Base-by-base conservation (phyloP, 2,888 invertebrate species). In the Macrosoma leucophasiata region DNA sequence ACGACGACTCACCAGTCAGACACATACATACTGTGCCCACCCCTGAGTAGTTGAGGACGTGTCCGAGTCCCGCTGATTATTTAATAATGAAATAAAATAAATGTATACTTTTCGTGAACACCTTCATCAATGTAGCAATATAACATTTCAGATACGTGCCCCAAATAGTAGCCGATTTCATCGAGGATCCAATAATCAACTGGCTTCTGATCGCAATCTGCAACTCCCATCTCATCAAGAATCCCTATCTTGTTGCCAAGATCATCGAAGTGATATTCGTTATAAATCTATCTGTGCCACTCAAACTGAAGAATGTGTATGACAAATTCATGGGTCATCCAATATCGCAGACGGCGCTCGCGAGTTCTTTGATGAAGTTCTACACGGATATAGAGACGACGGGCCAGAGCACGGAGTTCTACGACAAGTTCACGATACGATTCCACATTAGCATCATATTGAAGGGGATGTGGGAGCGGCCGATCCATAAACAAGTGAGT, bases 321-420 rank as follows among this genome's bases (percentile, higher is more conserved):
- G 86, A 88, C 39, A 87, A 92, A 67, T 89, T 98, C 53, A 93
- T 97, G 90, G 90, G 92, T 47, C 96, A 97, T 69, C 93, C 93
- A 31, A 66, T 82, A 68, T 82, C 82, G 1, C 91, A 93, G 55
- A 90, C 90, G 2, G 87, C 89, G 38, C 84, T 99, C 39, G 94
- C 97, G 1, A 92, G 95, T 50, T 92, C 94, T 10, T 86, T 99
- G 20, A 97, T 98, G 96, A 95, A 95, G 76, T 99, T 99, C 84
- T 99, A 99, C 78, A 96, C 97, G 53, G 97, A 97, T 58, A 95
- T 98, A 34, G 98, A 98, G 84, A 95, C 95, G 7, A 98, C 98
- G 6, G 98, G 98, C 6, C 95, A 97, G 51, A 96, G 95, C 74
- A 96, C 96, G 18, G 99, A 99, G 82, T 99, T 99, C 82, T 99